Base-by-base conservation (phyloP, 2,113 vertebrate species). In the Microcebus jonahi region DNA sequence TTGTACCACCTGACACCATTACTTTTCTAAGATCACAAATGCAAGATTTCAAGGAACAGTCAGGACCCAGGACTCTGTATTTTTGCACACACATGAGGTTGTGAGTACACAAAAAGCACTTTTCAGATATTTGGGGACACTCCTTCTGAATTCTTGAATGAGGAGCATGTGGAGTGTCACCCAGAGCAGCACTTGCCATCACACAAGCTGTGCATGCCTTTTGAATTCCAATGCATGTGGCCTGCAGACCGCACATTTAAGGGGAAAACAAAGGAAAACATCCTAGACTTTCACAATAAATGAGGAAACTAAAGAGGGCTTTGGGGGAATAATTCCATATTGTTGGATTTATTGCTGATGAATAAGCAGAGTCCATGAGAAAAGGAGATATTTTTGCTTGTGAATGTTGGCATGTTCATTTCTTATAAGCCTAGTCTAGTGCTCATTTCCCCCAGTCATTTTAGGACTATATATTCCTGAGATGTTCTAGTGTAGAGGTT, bases 111-210 rank as follows among this genome's bases (percentile, higher is more conserved):
- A 57, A 82, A 94, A 73, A 75, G 79, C 89, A 83, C 75, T 91
- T 86, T 61, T 31, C 67, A 96, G 79, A 81, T 95, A 82, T 86
- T 20, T 96, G 79, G 50, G 59, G 87, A 83, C 94, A 94, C 95
- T 83, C 94, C 97, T 91, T 94, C 55, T 59, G 68, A 75, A 97
- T 97, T 98, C 97, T 97, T 76, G 65, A 88, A 18, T 53, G 9
- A 50, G 84, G 85, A 92, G 81, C 42, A 10, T 65, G 65, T 67
- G 57, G 68, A 48, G 42, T 17, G 23, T 87, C 73, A 55, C 20
- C 42, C 36, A n/a, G 83, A 42, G 13, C 7, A 67, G 48, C 95
- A 95, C 45, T 95, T 96, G 96, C 63, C 59, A 12, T 80, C 79
- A 29, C 0, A 25, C 76, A 70, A 65, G 50, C 76, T 67, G 80